phyloP scores from a whole-genome alignment of 2,888 invertebrate species.

The Cephonodes hylas region DNA sequence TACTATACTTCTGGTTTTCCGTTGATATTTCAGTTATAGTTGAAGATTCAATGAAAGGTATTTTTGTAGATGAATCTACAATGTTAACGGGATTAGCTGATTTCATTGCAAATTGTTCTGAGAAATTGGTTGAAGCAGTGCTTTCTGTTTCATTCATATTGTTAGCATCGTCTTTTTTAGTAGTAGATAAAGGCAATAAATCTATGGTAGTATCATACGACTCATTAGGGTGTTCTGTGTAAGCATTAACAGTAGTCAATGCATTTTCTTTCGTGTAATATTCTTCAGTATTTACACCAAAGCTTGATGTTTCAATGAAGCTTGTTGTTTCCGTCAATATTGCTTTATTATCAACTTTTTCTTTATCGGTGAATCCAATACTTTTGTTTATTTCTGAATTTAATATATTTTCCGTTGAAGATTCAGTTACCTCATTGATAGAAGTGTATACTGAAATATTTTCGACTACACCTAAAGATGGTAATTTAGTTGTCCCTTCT shows the following conservation, averaged over 20 bases:
- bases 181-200: not conserved
- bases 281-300: not conserved
- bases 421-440: not conserved
- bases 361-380: not conserved
- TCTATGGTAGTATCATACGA: not conserved
- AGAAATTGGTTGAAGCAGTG: slow-evolving; percentile 5
- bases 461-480: not conserved
- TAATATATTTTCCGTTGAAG: not conserved
- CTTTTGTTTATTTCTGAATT: not conserved
- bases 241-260: not conserved
- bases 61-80: not conserved
- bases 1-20: not conserved
- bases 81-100: not conserved
- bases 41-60: not conserved
- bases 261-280: not conserved
- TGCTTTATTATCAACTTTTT: not conserved
- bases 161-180: not conserved
- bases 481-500: not conserved
- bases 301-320: not conserved
- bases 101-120: not conserved
- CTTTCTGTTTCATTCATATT: slow-evolving; percentile 1
- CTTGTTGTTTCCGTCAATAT: not conserved
- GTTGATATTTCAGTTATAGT: not conserved
- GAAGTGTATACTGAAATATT: not conserved
- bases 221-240: not conserved